Conservation (phyloP, 2,797 vertebrate genomes). For the Oreochromis mossambicus region DNA sequence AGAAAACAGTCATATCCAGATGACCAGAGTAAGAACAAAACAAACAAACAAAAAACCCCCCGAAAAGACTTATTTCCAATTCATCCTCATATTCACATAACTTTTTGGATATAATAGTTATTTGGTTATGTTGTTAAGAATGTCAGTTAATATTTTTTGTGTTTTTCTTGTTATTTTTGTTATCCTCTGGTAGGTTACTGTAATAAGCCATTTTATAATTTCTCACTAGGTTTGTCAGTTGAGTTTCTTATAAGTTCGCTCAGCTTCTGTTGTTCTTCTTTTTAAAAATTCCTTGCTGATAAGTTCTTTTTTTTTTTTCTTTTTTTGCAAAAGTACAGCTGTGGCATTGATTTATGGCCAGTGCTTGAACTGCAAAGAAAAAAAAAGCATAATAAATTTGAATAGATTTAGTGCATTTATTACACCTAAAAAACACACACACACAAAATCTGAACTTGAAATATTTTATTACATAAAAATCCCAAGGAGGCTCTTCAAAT, state of each 20-base stretch:
- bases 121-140: neutral
- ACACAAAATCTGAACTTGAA: neutral
- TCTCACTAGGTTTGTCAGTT: neutral
- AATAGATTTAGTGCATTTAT: neutral
- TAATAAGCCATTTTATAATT: neutral
- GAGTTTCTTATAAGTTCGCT: neutral
- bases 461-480: neutral
- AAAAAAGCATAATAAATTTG: neutral
- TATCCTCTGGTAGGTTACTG: neutral
- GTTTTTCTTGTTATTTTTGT: neutral
- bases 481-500: neutral
- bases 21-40: neutral
- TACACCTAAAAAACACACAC: neutral
- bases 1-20: neutral
- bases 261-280: neutral
- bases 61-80: neutral
- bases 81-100: neutral
- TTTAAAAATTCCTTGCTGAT: neutral
- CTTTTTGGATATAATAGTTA: neutral
- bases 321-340: neutral
- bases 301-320: neutral
- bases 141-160: neutral
- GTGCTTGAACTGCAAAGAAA: neutral
- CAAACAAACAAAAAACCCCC: rapidly evolving
- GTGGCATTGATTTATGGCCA: neutral